phyloP scores from a whole-genome alignment of 37 sponge, comb jelly and placozoan genomes.

The Chondrilla cf. caribensis region DNA sequence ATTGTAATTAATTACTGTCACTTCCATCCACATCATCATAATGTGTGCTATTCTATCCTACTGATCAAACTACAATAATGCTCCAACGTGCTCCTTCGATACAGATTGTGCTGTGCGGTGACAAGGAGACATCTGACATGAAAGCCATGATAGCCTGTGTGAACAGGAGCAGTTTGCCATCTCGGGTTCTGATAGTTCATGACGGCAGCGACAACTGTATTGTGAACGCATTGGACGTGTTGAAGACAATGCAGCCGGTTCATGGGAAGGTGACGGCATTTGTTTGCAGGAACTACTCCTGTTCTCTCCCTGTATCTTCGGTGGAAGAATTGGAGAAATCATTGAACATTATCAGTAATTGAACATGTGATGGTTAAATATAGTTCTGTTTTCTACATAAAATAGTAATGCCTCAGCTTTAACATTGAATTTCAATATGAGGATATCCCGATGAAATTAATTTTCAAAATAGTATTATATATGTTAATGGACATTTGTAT shows the following conservation, averaged over 20 bases:
- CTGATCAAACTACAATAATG: neutral
- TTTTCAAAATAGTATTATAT: no score
- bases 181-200: slow-evolving; percentile 45
- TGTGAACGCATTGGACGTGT: slow-evolving; percentile 25
- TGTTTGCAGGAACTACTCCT: slow-evolving; percentile 61
- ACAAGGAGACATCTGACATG: slow-evolving; percentile 18
- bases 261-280: slow-evolving; percentile 61
- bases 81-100: neutral
- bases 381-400: no score
- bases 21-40: no score
- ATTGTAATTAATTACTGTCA: no score
- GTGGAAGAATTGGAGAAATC: slow-evolving; percentile 13
- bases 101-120: slow-evolving; percentile 40
- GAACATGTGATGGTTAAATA: no score
- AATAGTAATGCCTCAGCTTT: no score
- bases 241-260: slow-evolving; percentile 23
- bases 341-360: no score
- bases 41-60: no score
- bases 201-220: neutral
- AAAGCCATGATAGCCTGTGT: slow-evolving; percentile 35
- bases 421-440: no score
- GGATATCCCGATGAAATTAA: no score
- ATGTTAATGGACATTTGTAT: no score
- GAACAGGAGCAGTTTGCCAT: slow-evolving; percentile 40
- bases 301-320: slow-evolving; percentile 43